Conservation (phyloP, 1,140 invertebrate species). For the Pseudomyrmex concolor region DNA sequence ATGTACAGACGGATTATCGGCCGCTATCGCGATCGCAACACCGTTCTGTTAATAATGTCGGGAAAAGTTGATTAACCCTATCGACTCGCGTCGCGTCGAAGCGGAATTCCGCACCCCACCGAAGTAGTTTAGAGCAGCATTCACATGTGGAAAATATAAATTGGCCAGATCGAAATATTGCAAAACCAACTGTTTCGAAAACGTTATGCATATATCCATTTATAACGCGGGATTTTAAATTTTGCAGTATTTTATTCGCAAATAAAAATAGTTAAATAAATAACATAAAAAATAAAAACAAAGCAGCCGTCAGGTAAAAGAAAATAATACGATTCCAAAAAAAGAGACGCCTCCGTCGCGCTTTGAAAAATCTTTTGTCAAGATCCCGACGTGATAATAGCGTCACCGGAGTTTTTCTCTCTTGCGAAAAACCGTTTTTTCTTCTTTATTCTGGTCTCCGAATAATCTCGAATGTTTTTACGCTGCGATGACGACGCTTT, state of each 20-base stretch:
- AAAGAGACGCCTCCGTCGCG: not conserved
- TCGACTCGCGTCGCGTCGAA: slow-evolving; percentile 13
- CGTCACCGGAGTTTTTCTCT: not conserved
- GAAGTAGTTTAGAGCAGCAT: slow-evolving; percentile 10
- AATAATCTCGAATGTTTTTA: slow-evolving; percentile 48
- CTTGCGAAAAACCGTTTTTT: slow-evolving; percentile 19
- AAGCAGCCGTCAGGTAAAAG: not conserved
- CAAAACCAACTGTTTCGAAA: slow-evolving; percentile 3
- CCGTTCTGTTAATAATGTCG: slow-evolving; percentile 36
- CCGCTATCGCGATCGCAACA: slow-evolving; percentile 30
- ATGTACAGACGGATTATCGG: slow-evolving; percentile 48
- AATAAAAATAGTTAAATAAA: not conserved
- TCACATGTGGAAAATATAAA: slow-evolving; percentile 28
- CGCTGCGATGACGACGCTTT: not conserved
- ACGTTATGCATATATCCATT: not conserved
- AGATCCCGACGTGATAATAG: slow-evolving; percentile 35
- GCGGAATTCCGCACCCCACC: not conserved
- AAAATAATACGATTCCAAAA: slow-evolving; percentile 18
- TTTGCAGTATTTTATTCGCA: not conserved
- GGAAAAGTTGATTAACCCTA: slow-evolving; percentile 51
- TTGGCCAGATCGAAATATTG: slow-evolving; percentile 16
- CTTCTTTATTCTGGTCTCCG: slow-evolving; percentile 8
- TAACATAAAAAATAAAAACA: not conserved
- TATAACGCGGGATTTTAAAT: slow-evolving; percentile 4
- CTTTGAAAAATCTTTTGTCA: slow-evolving; percentile 15